Evolutionary conservation across 2,888 invertebrate species (phyloP).

Genomic region (Euspilapteryx auroguttella): DNA sequence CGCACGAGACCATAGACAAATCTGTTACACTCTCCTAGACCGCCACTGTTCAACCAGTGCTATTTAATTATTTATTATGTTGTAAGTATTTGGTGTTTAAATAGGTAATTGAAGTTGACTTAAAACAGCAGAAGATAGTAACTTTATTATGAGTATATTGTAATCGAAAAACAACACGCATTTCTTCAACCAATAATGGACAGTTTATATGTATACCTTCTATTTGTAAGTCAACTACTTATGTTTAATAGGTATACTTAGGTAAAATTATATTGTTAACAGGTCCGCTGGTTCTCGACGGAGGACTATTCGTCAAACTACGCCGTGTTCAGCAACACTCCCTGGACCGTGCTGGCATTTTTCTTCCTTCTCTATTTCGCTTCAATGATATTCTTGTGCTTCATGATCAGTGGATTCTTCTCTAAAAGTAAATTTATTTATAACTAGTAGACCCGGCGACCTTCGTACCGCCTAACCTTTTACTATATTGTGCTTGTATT

Average conservation of each 20-base stretch:
- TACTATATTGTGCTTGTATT: too few species aligned
- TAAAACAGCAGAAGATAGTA: too few species aligned
- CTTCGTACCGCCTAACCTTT: too few species aligned
- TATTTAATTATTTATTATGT: too few species aligned
- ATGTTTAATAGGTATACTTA: not conserved
- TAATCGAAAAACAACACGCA: too few species aligned
- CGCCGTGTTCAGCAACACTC: conserved; percentile 70
- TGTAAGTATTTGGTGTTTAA: too few species aligned
- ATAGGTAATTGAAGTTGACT: too few species aligned
- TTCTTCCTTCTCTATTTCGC: conserved; percentile 72
- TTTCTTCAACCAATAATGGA: not conserved
- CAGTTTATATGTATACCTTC: not conserved
- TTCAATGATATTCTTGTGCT: conserved; percentile 74
- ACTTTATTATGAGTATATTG: too few species aligned
- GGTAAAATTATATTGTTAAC: conserved; percentile 10
- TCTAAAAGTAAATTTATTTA: conserved; percentile 78
- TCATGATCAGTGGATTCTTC: conserved; percentile 79
- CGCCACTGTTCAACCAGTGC: too few species aligned
- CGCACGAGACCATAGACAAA: too few species aligned
- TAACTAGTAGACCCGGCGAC: too few species aligned
- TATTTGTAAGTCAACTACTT: not conserved
- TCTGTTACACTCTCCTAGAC: too few species aligned
- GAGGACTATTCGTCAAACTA: conserved; percentile 42
- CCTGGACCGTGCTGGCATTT: conserved; percentile 68
- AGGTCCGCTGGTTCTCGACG: conserved; percentile 57